phyloP scores from a whole-genome alignment of 2,888 invertebrate species.

The Agriopis aurantiaria region DNA sequence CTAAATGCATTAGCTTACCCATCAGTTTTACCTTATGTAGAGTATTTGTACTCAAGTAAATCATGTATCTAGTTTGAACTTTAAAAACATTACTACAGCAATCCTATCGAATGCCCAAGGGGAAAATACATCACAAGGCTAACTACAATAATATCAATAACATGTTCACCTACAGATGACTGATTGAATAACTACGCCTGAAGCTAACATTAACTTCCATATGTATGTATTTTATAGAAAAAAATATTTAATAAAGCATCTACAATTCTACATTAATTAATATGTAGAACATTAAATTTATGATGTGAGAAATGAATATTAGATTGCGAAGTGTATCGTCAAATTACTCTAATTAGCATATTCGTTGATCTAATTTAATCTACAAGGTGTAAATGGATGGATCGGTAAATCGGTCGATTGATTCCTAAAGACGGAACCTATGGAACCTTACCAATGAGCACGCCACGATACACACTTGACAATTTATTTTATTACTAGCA shows the following conservation, averaged over 20 bases:
- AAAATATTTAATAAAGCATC: slow-evolving; percentile 43
- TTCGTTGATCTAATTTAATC: background rate
- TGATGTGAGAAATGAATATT: slow-evolving; percentile 8
- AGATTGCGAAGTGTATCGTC: slow-evolving; percentile 1
- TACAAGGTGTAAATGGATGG: background rate
- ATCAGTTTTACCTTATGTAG: too few species aligned
- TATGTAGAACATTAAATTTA: slow-evolving; percentile 6
- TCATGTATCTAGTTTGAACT: background rate
- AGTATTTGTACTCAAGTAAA: background rate
- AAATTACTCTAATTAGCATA: background rate
- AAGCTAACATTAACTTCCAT: slow-evolving; percentile 17
- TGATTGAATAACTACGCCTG: slow-evolving; percentile 10
- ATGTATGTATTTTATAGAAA: background rate
- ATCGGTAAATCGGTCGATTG: too few species aligned
- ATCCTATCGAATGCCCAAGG: background rate
- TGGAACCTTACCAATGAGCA: too few species aligned
- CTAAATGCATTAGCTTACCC: too few species aligned
- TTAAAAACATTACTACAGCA: slow-evolving; percentile 4
- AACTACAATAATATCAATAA: slow-evolving; percentile 14
- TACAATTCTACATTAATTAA: slow-evolving; percentile 8
- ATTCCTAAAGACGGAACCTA: too few species aligned
- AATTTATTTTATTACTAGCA: too few species aligned
- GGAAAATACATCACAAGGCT: slow-evolving; percentile 14
- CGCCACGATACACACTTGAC: too few species aligned
- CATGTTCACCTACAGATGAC: slow-evolving; percentile 19